phyloP scores from a whole-genome alignment of 2,888 invertebrate species.

The Sminthurinus aureus region DNA sequence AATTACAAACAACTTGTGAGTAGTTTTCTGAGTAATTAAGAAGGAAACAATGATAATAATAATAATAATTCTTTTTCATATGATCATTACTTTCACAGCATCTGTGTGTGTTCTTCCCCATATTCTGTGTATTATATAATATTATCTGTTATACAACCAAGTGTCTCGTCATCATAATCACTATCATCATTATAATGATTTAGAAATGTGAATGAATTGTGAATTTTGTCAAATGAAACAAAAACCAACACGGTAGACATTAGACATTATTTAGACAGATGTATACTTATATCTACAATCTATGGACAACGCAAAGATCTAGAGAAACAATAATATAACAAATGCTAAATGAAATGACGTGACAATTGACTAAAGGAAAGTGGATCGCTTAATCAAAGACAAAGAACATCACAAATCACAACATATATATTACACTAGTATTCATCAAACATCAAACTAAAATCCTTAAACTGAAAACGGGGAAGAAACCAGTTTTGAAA shows the following conservation, averaged over 20 bases:
- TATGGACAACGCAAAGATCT: no score
- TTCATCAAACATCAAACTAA: neutral
- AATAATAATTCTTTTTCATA: no score
- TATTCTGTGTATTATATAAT: neutral
- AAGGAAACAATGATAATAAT: neutral
- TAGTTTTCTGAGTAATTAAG: neutral
- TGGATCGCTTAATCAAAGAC: conserved; percentile 31
- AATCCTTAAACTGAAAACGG: neutral
- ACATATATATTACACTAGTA: neutral
- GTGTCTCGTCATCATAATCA: no score
- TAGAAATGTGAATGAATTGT: neutral
- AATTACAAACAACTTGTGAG: neutral
- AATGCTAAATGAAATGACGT: conserved; percentile 4
- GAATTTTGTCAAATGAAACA: neutral
- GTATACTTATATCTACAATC: no score
- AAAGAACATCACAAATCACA: neutral
- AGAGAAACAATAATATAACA: no score
- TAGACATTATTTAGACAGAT: no score
- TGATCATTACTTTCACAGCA: no score
- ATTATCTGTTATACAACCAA: no score
- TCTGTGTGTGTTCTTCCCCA: neutral
- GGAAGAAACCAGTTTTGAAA: neutral
- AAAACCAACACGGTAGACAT: no score
- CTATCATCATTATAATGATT: no score
- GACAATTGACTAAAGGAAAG: conserved; percentile 29